Evolutionary conservation across 2,113 vertebrate species (phyloP).

Genomic region (Aythya baeri): DNA sequence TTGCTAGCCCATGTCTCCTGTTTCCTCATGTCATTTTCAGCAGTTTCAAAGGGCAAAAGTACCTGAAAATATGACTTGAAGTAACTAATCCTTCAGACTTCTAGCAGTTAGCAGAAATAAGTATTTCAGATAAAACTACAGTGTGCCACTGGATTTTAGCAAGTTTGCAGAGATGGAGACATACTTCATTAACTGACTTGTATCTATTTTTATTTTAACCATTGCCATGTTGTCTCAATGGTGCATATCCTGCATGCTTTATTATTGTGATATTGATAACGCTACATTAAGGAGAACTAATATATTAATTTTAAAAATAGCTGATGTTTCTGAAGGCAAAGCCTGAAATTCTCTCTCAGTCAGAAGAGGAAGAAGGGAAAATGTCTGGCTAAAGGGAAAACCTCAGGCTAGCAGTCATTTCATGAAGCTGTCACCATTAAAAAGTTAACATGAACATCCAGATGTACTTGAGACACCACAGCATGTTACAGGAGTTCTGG

Average conservation of each 20-base stretch:
- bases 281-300: neutral
- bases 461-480: neutral
- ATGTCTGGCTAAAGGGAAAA: neutral
- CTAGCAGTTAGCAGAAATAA: neutral
- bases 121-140: neutral
- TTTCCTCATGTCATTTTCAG: neutral
- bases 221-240: rapidly evolving
- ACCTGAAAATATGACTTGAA: neutral
- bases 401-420: neutral
- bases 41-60: neutral
- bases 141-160: neutral
- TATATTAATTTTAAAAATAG: neutral
- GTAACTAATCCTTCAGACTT: neutral
- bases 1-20: rapidly evolving
- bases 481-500: neutral
- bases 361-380: neutral
- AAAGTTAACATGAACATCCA: neutral
- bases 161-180: neutral
- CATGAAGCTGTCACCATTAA: slow-evolving; percentile 1
- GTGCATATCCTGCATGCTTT: neutral
- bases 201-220: neutral
- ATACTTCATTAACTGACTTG: neutral
- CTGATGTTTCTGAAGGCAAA: neutral
- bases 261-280: neutral
- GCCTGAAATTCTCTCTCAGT: neutral